Percentiles rank a stretch among this genome's conserved stretches.
Conservation (phyloP, 2,113 vertebrate genomes). For the Acrocephalus arundinaceus region DNA sequence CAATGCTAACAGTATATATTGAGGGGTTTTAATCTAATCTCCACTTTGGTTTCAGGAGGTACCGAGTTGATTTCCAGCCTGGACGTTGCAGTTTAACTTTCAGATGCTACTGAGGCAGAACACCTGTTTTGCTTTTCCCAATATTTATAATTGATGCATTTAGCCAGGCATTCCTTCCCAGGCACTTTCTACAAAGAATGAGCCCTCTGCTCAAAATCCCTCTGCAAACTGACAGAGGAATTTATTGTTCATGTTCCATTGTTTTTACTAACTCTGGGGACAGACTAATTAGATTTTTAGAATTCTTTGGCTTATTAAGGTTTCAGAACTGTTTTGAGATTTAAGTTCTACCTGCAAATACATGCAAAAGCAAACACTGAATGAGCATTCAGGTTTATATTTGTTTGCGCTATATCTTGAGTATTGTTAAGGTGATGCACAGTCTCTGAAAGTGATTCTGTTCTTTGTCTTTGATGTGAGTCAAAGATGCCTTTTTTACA, state of each 20-base stretch:
- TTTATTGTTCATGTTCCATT: neutral
- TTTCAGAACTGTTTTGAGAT: neutral
- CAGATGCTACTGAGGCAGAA: neutral
- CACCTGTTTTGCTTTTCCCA: neutral
- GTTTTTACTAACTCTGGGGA: neutral
- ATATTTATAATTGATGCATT: neutral
- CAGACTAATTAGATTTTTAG: neutral
- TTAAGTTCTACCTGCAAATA: neutral
- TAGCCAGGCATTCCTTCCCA: neutral
- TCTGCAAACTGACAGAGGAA: neutral
- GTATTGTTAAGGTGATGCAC: neutral
- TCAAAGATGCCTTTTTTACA: neutral
- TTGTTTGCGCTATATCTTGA: rapidly evolving
- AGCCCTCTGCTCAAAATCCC: neutral
- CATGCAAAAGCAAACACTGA: neutral
- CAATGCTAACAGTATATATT: neutral
- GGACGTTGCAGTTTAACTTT: neutral
- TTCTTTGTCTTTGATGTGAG: neutral
- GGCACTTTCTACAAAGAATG: neutral
- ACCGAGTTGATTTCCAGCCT: neutral
- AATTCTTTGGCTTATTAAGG: neutral
- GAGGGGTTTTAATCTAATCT: neutral
- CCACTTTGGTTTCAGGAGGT: neutral
- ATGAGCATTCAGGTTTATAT: neutral
- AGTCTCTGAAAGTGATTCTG: neutral